Conservation (phyloP, 2,888 invertebrate species). For the Rhogogaster chlorosoma region DNA sequence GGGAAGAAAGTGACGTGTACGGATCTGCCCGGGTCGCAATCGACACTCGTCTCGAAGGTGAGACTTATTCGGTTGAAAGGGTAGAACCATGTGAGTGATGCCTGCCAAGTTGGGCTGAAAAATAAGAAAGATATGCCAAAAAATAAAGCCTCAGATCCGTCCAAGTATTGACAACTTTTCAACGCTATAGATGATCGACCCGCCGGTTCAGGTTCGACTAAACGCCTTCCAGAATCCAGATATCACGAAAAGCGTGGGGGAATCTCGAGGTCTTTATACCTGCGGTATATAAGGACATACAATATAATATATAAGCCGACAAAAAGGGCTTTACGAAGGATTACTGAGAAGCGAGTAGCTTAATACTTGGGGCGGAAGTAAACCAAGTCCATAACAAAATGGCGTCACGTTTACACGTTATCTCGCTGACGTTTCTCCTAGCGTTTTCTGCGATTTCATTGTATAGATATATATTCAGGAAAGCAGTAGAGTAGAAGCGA, state of each 20-base stretch:
- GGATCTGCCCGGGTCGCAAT: background rate
- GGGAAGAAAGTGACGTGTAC: slow-evolving; percentile 2
- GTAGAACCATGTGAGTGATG: slow-evolving; percentile 24
- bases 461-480: background rate
- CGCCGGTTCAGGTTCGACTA: background rate
- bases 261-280: background rate
- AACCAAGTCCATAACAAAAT: slow-evolving; percentile 25
- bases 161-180: background rate
- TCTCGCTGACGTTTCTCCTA: background rate
- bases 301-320: background rate
- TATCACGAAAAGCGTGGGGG: background rate
- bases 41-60: background rate
- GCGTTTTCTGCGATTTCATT: background rate
- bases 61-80: background rate
- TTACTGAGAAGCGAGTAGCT: slow-evolving; percentile 8
- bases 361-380: slow-evolving; percentile 27
- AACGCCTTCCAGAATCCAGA: background rate
- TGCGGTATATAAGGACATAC: background rate
- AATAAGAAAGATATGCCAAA: background rate
- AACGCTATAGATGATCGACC: background rate
- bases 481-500: background rate
- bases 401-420: slow-evolving; percentile 11
- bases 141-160: background rate
- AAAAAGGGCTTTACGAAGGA: slow-evolving; percentile 8
- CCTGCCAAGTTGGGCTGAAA: slow-evolving; percentile 12